Evolutionary conservation across 2,113 vertebrate species (phyloP), one percentile per base, ranked within the genome.

Genomic region (Solea solea): DNA sequence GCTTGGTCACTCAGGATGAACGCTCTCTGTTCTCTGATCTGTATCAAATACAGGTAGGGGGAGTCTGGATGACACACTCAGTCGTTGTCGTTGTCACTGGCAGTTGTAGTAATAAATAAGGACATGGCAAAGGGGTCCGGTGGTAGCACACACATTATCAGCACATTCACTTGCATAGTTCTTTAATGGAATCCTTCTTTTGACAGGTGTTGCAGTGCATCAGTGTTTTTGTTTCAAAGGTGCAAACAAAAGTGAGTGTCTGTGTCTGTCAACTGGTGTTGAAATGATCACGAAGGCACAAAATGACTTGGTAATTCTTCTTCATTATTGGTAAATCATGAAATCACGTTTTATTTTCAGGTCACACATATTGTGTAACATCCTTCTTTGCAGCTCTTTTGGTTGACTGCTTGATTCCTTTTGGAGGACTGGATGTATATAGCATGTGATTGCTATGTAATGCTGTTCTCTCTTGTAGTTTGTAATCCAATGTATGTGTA

Each of bases 21-120:
- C 16, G 64, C 74, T n/a, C 42, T 87, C 34, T 81, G 82, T 46
- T 85, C 82, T 76, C 64, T 88, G 68, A 64, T 88, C 61, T 83
- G 82, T 85, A 64, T 83, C 72, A 88, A 83, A 72, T 81, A 88
- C 86, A 88, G 77, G 82, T 88, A 86, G 64, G 74, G 75, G 49
- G 68, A 56, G 40, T 50, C 53, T 28, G 42, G 39, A 34, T 34
- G 42, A 56, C 59, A 59, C 60, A 58, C 65, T 70, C 39, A 46
- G 50, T 55, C 44, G 57, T 51, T 69, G 44, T 50, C 48, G 64
- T 66, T 69, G 44, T 59, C 64, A 69, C 14, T 59, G 10, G 42
- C 8, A 40, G 55, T 16, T 39, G 25, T 61, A 21, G 11, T 51
- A 10, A 44, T 62, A 63, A 52, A 64, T 64, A 15, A 59, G 41